phyloP scores from a whole-genome alignment of 2,797 vertebrate genomes.

The Tiaroga cobitis region DNA sequence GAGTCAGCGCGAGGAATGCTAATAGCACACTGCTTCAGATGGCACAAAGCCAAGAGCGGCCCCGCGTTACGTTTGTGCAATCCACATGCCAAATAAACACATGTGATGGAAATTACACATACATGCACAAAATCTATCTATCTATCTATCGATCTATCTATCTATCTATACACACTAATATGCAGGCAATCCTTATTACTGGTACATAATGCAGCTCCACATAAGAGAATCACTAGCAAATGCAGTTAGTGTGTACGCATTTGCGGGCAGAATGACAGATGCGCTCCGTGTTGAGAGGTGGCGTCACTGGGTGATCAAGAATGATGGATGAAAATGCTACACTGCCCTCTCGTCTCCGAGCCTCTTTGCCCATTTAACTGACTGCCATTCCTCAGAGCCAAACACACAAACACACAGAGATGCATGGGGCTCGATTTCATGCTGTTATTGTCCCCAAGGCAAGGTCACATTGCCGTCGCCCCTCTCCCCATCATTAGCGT shows the following conservation, averaged over 20 bases:
- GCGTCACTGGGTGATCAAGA: slow-evolving; percentile 84
- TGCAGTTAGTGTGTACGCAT: neutral
- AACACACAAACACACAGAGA: slow-evolving; percentile 48
- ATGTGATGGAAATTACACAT: neutral
- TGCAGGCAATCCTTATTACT: neutral
- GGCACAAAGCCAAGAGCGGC: slow-evolving; percentile 37
- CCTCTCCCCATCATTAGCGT: slow-evolving; percentile 68
- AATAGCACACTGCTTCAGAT: slow-evolving; percentile 64
- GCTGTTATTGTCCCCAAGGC: slow-evolving; percentile 82
- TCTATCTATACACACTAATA: neutral
- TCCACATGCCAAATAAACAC: slow-evolving; percentile 14
- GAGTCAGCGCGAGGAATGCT: slow-evolving; percentile 71
- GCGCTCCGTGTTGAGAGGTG: slow-evolving; percentile 46
- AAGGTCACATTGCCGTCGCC: slow-evolving; percentile 85
- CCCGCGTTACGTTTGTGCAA: slow-evolving; percentile 5
- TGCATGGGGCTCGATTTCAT: slow-evolving; percentile 70
- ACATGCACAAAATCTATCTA: neutral
- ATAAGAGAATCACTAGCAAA: neutral
- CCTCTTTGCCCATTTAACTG: slow-evolving; percentile 49
- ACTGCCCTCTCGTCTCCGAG: slow-evolving; percentile 55
- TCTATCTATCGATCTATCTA: too few species aligned
- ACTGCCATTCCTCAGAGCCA: slow-evolving; percentile 46
- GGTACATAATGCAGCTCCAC: neutral
- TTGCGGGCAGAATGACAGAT: slow-evolving; percentile 37
- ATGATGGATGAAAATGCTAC: slow-evolving; percentile 85